Evolutionary conservation across 2,888 invertebrate species (phyloP), one percentile per base, ranked within the genome.

Genomic region (Exocentrus adspersus): DNA sequence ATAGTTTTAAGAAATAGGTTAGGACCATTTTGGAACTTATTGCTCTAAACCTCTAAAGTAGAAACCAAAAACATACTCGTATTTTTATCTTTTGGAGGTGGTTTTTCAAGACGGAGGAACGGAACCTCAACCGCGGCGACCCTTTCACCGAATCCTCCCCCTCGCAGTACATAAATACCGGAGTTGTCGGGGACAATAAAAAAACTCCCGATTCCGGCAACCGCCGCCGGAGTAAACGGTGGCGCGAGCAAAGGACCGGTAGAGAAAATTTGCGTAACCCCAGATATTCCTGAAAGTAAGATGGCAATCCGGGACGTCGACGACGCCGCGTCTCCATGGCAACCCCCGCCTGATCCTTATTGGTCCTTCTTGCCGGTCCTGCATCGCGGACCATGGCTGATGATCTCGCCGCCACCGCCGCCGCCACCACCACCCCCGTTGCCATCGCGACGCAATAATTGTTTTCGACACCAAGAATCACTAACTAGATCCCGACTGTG

Each of bases 291-390:
- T 64, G 69, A 72, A 73, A 67, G 65, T 76, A 77, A 76, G 77
- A 76, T 75, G 75, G 73, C 72, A 74, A 70, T 71, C 67, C 69
- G 66, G 75, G 74, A 74, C 75, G 75, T 75, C 72, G 74, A 74
- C 75, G 75, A 75, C 72, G 69, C 73, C 71, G 75, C 61, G 79
- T 79, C 67, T 69, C 76, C 79, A 80, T 79, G 71, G 79, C 77
- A 79, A 80, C 80, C 73, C 79, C 78, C 68, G 75, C 73, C 73
- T 54, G 69, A 64, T 73, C 75, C 77, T 75, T 74, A 79, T 78
- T 80, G 78, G 79, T 64, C 52, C 64, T 64, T 69, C 63, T 64
- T 66, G 67, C 70, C 68, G 62, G 59, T 72, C 65, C 64, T 66
- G 48, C 61, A 51, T 56, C 56, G 48, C 42, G 53, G 51, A 21